Evolutionary conservation across 1,140 invertebrate genomes (phyloP).

Genomic region (Adoxophyes honmai): DNA sequence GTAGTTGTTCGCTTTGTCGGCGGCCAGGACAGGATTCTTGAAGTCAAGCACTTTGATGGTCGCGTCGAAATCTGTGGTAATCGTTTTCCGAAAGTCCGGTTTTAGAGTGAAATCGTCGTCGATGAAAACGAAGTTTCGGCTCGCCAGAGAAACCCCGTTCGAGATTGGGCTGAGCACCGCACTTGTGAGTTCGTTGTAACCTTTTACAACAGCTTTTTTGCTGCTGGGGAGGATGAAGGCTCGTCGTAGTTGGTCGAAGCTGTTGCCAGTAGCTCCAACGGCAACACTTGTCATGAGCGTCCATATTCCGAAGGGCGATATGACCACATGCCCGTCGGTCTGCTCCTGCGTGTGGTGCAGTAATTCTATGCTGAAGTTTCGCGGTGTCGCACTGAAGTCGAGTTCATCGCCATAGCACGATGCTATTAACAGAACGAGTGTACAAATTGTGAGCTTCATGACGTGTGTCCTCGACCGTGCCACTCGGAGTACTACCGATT

Average conservation of each 20-base stretch:
- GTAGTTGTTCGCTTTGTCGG: slow-evolving; percentile 42
- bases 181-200: slow-evolving; percentile 49
- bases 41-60: slow-evolving; percentile 53
- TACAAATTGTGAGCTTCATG: slow-evolving; percentile 31
- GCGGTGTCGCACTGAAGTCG: slow-evolving; percentile 54
- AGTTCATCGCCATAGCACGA: slow-evolving; percentile 34
- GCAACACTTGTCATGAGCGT: slow-evolving; percentile 56
- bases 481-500: slow-evolving; percentile 28
- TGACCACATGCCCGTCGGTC: slow-evolving; percentile 55
- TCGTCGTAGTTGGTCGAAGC: slow-evolving; percentile 35
- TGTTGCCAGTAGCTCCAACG: slow-evolving; percentile 47
- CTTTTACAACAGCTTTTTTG: slow-evolving; percentile 37
- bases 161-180: slow-evolving; percentile 40
- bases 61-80: slow-evolving; percentile 50
- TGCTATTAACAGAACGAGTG: slow-evolving; percentile 33
- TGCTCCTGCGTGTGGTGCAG: slow-evolving; percentile 49
- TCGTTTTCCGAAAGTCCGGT: slow-evolving; percentile 33
- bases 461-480: slow-evolving; percentile 30
- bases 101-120: slow-evolving; percentile 51
- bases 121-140: slow-evolving; percentile 61
- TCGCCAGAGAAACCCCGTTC: slow-evolving; percentile 44
- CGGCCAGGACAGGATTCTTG: slow-evolving; percentile 44
- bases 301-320: slow-evolving; percentile 69
- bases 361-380: slow-evolving; percentile 66
- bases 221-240: slow-evolving; percentile 52